Conservation (phyloP, 2,113 vertebrate genomes). For the Erinaceus europaeus region DNA sequence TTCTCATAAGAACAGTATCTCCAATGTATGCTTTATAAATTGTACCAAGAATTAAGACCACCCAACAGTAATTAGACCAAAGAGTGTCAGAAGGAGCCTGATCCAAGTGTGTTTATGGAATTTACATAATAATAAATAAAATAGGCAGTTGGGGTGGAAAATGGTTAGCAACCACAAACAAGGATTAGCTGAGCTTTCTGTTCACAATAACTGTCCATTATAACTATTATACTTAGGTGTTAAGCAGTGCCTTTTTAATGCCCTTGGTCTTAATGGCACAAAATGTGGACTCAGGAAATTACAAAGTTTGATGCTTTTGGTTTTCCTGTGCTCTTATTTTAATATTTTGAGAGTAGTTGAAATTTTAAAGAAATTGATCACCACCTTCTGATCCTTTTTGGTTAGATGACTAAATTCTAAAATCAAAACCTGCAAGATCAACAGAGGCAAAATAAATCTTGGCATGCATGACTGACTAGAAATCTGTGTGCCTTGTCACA, state of each 20-base stretch:
- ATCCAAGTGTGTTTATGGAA: neutral
- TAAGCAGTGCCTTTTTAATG: neutral
- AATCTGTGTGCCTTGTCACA: slow-evolving; percentile 34
- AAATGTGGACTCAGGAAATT: neutral
- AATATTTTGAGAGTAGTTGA: slow-evolving; percentile 28
- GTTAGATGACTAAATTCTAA: slow-evolving; percentile 30
- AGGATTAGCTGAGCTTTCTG: neutral
- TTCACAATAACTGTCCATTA: neutral
- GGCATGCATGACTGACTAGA: slow-evolving; percentile 54
- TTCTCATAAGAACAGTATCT: neutral
- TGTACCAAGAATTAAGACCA: neutral
- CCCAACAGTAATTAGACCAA: neutral
- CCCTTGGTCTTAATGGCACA: neutral
- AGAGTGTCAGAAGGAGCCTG: neutral
- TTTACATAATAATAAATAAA: neutral
- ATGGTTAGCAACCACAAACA: no score
- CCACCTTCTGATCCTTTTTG: slow-evolving; percentile 14
- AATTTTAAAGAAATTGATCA: slow-evolving; percentile 43
- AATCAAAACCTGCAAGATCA: slow-evolving; percentile 30
- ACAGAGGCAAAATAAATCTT: slow-evolving; percentile 54
- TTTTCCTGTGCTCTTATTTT: neutral
- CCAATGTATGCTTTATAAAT: neutral
- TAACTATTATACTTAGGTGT: neutral
- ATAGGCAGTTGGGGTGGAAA: neutral
- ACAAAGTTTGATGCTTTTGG: neutral